A percentile compares a stretch with the other conserved stretches of the same genome.
Conservation (phyloP, 2,888 invertebrate genomes). For the Drosophila basisetae region DNA sequence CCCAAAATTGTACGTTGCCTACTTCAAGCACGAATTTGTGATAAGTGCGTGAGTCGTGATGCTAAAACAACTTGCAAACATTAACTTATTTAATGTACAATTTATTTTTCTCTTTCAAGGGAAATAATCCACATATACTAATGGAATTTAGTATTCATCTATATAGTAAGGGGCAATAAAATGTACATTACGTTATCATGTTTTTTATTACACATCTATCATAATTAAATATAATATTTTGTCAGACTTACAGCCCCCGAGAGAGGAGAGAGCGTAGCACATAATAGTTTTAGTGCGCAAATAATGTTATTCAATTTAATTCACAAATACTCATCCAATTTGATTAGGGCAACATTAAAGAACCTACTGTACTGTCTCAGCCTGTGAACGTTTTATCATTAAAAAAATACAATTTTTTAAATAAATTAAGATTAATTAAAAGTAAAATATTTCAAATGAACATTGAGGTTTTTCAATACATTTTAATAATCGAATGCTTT, state of each 20-base stretch:
- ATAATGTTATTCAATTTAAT: neutral
- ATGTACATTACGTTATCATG: neutral
- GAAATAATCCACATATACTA: neutral
- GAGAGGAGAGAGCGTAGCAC: neutral
- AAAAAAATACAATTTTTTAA: neutral
- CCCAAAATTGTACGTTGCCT: conserved; percentile 38
- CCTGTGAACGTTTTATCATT: neutral
- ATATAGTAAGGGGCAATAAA: neutral
- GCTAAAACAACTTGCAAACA: too few species aligned
- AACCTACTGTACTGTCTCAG: neutral
- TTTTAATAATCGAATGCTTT: neutral
- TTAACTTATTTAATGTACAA: neutral
- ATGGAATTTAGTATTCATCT: neutral
- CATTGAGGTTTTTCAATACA: neutral
- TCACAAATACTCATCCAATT: neutral
- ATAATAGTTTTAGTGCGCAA: neutral
- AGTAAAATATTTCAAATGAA: neutral
- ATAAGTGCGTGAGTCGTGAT: conserved; percentile 33
- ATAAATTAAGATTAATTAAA: neutral
- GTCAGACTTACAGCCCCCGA: neutral
- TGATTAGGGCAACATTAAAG: neutral
- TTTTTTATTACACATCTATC: neutral
- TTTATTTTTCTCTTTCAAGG: neutral
- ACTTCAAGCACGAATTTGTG: conserved; percentile 12
- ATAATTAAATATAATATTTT: neutral